Evolutionary conservation across 2,888 invertebrate species (phyloP), one percentile per base, ranked within the genome.

Genomic region (Lucinisca nassula): DNA sequence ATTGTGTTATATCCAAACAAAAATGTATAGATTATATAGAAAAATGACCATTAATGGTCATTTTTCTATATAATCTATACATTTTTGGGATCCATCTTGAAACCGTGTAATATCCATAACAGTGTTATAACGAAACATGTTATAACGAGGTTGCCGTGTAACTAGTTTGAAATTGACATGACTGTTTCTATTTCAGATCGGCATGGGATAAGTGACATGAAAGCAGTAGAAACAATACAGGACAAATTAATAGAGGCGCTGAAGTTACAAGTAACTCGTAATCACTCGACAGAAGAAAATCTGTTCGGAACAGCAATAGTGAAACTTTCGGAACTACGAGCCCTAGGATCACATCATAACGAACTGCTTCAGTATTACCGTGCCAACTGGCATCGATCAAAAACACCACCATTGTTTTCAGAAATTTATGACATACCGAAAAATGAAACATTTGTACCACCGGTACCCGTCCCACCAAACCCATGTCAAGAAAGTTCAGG

Each of bases 351-450:
- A 70, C 98, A 98, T 92, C 99, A 99, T 97, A 97, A 98, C 92
- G 97, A 98, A 82, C 92, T 94, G 27, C 90, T 99, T 94, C 97
- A 98, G 96, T 99, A 99, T 99, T 98, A 98, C 97, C 97, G 99
- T 92, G 82, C 92, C 55, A 97, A 98, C 94, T 99, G 99, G 99
- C 93, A 94, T 35, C 97, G 97, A 85, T 97, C 98, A 89, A 95
- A 95, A 87, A 97, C 99, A 94, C 99, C 99, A 73, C 98, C 99
- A 2, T 97, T 99, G 81, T 99, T 99, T 97, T 98, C 99, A 49
- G 99, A 99, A 97, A 98, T 99, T 94, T 99, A 99, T 97, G 99
- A 99, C 97, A 99, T 99, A 89, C 94, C 94, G 40, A 95, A 95
- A 92, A 92, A 93, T 80, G 94, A 93, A 27, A 38, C 38, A 40